A percentile compares a stretch with the other conserved stretches of the same genome.
Evolutionary conservation across 2,113 vertebrate species (phyloP).

Genomic region (Heptranchias perlo): DNA sequence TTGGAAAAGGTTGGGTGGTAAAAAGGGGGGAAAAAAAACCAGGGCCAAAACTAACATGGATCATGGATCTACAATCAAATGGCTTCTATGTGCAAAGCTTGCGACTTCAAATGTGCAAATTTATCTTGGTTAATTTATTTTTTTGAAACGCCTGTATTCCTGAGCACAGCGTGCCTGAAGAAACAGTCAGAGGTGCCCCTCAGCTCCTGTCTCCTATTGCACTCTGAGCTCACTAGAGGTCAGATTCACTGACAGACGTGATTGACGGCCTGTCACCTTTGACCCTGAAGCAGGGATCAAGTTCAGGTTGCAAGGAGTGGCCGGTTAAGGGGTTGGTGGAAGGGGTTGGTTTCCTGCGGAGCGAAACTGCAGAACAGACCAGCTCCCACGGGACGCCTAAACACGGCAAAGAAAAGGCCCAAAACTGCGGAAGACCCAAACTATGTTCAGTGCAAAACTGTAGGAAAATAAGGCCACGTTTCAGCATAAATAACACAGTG

Average conservation of each 20-base stretch:
- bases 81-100: neutral
- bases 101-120: neutral
- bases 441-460: neutral
- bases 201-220: neutral
- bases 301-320: constrained; percentile 12
- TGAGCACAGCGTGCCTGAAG: constrained; percentile 17
- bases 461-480: neutral
- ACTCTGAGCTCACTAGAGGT: neutral
- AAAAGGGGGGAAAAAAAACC: neutral
- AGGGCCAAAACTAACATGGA: neutral
- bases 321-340: neutral
- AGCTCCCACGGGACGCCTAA: neutral
- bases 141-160: neutral
- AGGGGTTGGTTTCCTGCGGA: neutral
- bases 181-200: neutral
- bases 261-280: constrained; percentile 25
- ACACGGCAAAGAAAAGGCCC: neutral
- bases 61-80: neutral
- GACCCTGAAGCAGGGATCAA: constrained; percentile 20
- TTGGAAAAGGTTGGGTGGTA: neutral
- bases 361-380: neutral
- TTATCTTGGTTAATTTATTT: neutral
- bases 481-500: neutral
- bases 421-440: neutral
- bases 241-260: neutral